A percentile compares a stretch with the other conserved stretches of the same genome.
Evolutionary conservation across 1,140 invertebrate genomes (phyloP).

Genomic region (Campoletis sonorensis): DNA sequence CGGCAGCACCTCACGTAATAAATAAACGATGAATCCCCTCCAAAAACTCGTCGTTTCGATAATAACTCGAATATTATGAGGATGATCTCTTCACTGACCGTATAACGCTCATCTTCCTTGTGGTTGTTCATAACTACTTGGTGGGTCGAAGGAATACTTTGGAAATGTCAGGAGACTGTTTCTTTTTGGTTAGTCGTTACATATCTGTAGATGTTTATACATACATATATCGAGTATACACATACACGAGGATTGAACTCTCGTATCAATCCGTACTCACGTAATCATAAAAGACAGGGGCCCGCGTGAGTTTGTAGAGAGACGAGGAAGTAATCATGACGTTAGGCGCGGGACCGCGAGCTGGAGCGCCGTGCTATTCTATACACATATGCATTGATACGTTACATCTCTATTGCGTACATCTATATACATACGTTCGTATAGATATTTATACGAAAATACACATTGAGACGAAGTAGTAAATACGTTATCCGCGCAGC

Average conservation of each 20-base stretch:
- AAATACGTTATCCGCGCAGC: no score
- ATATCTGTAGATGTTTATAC: background rate
- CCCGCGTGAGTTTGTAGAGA: background rate
- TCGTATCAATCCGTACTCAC: conserved; percentile 45
- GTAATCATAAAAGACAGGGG: conserved; percentile 44
- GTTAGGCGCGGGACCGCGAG: conserved; percentile 11
- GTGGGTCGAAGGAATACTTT: background rate
- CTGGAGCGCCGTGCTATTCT: background rate
- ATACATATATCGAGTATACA: background rate
- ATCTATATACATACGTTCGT: background rate
- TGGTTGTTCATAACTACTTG: background rate
- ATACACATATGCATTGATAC: background rate
- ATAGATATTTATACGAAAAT: background rate
- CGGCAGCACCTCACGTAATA: background rate
- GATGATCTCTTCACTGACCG: background rate
- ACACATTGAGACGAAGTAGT: background rate
- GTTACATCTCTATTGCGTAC: background rate
- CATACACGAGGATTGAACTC: conserved; percentile 2
- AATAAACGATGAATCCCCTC: conserved; percentile 1
- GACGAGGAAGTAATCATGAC: conserved; percentile 53
- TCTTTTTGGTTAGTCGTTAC: background rate
- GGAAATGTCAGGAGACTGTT: background rate
- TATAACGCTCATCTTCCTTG: background rate
- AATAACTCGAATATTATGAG: background rate
- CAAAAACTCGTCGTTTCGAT: background rate